A percentile compares a stretch with the other conserved stretches of the same genome.
Evolutionary conservation across 1,140 invertebrate genomes (phyloP).

Genomic region (Fragariocoptes setiger): DNA sequence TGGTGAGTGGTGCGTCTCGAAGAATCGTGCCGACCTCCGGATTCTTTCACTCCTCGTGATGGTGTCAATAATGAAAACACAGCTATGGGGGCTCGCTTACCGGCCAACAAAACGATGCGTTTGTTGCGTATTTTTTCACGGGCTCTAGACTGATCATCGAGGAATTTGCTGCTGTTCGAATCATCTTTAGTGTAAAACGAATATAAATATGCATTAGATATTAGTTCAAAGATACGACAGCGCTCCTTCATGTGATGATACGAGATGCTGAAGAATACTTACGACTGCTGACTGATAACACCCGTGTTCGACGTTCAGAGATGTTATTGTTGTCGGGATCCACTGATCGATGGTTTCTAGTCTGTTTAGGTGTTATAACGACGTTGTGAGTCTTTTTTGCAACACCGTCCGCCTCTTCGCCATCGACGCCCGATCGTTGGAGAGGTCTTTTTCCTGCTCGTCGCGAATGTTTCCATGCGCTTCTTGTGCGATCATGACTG

Average conservation of each 20-base stretch:
- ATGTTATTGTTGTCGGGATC: too few relatives aligned
- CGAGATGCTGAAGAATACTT: not conserved
- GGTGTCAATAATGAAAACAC: slow-evolving; percentile 48
- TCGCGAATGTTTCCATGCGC: not conserved
- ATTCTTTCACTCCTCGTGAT: too few relatives aligned
- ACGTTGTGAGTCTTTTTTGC: not conserved
- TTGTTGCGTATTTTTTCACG: slow-evolving; percentile 4
- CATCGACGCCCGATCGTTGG: not conserved
- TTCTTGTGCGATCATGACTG: not conserved
- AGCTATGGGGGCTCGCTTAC: slow-evolving; percentile 34
- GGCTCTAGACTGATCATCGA: not conserved
- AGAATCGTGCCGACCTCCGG: too few relatives aligned
- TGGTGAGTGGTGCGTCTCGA: too few relatives aligned
- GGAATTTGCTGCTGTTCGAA: too few relatives aligned
- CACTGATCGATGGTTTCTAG: too few relatives aligned
- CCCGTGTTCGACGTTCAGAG: not conserved
- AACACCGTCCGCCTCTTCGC: not conserved
- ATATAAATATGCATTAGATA: too few relatives aligned
- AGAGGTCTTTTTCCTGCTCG: not conserved
- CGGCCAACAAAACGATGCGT: slow-evolving; percentile 31
- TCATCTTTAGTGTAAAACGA: too few relatives aligned
- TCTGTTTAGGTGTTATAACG: too few relatives aligned
- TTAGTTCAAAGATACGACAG: not conserved
- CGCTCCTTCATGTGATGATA: not conserved
- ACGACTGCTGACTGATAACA: not conserved